Percentiles rank a stretch among this genome's conserved stretches.
Conservation (phyloP, 2,113 vertebrate genomes). For the Turdus rufiventris region DNA sequence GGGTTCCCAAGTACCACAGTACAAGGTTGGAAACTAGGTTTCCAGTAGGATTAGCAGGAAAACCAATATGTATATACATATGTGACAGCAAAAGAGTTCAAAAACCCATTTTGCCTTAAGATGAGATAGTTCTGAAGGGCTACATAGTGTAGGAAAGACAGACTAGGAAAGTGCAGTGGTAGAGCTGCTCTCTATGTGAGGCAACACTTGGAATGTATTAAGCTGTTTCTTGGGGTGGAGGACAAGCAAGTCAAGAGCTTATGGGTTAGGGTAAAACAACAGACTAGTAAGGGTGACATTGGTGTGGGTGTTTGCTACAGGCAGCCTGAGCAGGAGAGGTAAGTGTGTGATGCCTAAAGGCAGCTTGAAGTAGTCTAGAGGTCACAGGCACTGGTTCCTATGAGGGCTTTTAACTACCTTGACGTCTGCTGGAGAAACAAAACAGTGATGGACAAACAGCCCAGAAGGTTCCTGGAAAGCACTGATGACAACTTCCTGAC, state of each 20-base stretch:
- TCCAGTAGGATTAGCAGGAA: background rate
- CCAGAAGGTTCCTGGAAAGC: background rate
- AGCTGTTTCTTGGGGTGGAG: background rate
- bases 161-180: background rate
- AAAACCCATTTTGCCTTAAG: background rate
- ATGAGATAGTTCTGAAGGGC: background rate
- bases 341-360: background rate
- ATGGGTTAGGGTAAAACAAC: background rate
- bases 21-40: background rate
- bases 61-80: background rate
- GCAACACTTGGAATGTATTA: background rate
- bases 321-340: background rate
- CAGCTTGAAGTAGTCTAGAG: background rate
- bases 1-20: background rate
- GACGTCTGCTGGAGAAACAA: background rate
- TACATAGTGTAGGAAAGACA: background rate
- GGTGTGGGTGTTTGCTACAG: background rate
- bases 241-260: background rate
- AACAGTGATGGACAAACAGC: background rate
- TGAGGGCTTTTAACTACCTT: background rate
- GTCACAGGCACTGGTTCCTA: background rate
- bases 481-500: background rate
- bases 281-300: background rate
- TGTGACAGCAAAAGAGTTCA: background rate
- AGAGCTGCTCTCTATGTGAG: background rate